Percentiles rank a stretch among this genome's conserved stretches.
Evolutionary conservation across 2,888 invertebrate genomes (phyloP).

Genomic region (Sesia bembeciformis): DNA sequence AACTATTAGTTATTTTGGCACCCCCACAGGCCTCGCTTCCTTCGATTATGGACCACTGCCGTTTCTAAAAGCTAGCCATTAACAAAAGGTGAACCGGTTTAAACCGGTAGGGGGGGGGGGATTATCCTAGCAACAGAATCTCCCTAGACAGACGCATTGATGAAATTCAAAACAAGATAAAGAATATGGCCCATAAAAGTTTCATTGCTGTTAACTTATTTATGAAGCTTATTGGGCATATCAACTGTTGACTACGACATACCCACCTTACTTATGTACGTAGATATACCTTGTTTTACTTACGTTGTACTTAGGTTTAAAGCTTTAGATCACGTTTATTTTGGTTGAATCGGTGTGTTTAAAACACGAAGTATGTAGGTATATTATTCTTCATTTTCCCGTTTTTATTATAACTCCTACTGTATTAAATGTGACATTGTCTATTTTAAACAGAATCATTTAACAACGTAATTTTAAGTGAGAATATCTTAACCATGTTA

Average conservation of each 20-base stretch:
- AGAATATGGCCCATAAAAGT: slow-evolving; percentile 65
- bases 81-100: not conserved
- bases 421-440: too few relatives aligned
- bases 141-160: slow-evolving; percentile 49
- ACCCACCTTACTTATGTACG: not conserved
- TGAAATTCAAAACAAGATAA: slow-evolving; percentile 69
- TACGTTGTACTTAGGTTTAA: too few relatives aligned
- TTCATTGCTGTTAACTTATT: slow-evolving; percentile 69
- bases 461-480: too few relatives aligned
- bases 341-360: too few relatives aligned
- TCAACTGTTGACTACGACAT: slow-evolving; percentile 12
- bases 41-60: slow-evolving; percentile 48
- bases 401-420: too few relatives aligned
- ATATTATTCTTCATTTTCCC: too few relatives aligned
- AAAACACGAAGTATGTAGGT: too few relatives aligned
- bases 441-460: too few relatives aligned
- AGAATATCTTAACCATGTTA: too few relatives aligned
- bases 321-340: too few relatives aligned
- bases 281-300: not conserved
- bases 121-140: slow-evolving; percentile 31
- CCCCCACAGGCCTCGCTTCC: slow-evolving; percentile 50
- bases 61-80: not conserved
- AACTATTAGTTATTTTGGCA: slow-evolving; percentile 75
- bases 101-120: not conserved
- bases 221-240: slow-evolving; percentile 51